Evolutionary conservation across 2,888 invertebrate genomes (phyloP), one percentile per base, ranked within the genome.

Genomic region (Lithosia quadra): DNA sequence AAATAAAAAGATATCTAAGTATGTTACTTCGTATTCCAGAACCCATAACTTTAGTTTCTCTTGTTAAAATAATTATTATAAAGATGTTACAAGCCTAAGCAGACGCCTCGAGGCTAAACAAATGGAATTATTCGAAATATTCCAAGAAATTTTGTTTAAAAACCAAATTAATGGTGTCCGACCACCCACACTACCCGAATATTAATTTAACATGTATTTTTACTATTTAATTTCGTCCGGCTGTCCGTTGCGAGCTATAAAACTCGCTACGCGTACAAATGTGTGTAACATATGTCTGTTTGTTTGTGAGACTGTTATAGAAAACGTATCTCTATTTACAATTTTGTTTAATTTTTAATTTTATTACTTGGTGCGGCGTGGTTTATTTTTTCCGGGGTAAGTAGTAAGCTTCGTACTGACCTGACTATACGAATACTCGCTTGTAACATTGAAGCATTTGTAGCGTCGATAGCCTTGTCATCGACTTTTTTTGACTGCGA

Each of bases 171-270:
- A 57, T 39, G 24, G n/a, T n/a, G 39, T 43, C 13, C 39, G 80
- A 65, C 79, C 79, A 79, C 79, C 74, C 80, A 76, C 67, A 76
- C 67, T 34, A 56, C 69, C 67, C 72, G 57, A 69, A 68, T 65
- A 72, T 73, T 69, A 64, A 69, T 71, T 60, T 69, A 60, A 34
- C 34, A 34, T 69, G 68, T 64, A 72, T 68, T 68, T 76, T 79
- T 80, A 78, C 69, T 78, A 78, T 59, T 63, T 63, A 64, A 57
- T 72, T 72, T 68, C 59, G 49, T 76, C 62, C 58, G 57, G 67
- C 61, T 75, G 71, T 80, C 63, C 65, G 67, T 34, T 24, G 9
- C 57, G 59, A 57, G 70, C 76, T 74, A 79, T 79, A 80, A 79
- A 79, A 79, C 68, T 65, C 69, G 60, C 18, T 55, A 67, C 68